Percentiles rank a stretch among this genome's conserved stretches.
Conservation (phyloP, 2,797 vertebrate genomes). For the Cyprinella venusta region DNA sequence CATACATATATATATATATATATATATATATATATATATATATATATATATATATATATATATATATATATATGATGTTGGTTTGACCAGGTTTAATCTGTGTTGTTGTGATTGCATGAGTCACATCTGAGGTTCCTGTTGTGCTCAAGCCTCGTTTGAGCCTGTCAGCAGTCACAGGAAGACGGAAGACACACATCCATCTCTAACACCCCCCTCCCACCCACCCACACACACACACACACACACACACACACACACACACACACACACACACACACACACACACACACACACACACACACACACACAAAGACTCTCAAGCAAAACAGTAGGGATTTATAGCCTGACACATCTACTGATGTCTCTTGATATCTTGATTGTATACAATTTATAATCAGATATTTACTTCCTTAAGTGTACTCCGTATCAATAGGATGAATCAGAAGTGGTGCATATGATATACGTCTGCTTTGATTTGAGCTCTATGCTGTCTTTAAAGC, state of each 20-base stretch:
- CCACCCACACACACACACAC: conserved; percentile 28
- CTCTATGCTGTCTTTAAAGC: conserved; percentile 68
- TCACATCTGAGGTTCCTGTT: conserved; percentile 70
- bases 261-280: conserved; percentile 19
- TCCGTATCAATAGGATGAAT: neutral
- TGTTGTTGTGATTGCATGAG: conserved; percentile 56
- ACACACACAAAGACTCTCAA: neutral
- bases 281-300: conserved; percentile 14
- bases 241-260: neutral
- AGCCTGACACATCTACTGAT: conserved; percentile 54
- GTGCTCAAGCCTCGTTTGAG: conserved; percentile 67
- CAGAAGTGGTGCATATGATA: conserved; percentile 22
- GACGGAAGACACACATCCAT: conserved; percentile 70
- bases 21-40: neutral
- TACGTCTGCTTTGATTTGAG: conserved; percentile 67
- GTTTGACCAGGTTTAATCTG: conserved; percentile 4
- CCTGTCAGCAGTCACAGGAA: conserved; percentile 78
- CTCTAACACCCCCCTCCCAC: conserved; percentile 45
- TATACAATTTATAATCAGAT: neutral
- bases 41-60: neutral
- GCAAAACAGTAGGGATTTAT: conserved; percentile 64
- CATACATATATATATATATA: neutral
- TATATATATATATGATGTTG: neutral
- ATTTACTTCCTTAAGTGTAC: neutral
- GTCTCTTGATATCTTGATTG: neutral